Conservation (phyloP, 2,113 vertebrate genomes). For the Eudorcas thomsonii region DNA sequence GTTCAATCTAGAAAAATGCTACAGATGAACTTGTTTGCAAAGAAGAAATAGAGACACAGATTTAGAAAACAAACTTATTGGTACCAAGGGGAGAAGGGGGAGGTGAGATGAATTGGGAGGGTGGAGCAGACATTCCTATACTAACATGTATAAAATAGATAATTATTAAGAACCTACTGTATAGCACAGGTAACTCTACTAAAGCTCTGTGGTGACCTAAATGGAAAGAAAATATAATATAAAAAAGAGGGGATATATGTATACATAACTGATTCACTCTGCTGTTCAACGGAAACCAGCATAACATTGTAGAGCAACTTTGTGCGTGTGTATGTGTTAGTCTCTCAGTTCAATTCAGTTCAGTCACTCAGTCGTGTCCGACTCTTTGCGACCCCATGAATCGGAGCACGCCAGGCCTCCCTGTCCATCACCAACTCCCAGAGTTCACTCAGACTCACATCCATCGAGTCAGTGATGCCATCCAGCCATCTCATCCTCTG, state of each 20-base stretch:
- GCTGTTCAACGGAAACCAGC: not conserved
- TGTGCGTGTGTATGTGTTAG: not conserved
- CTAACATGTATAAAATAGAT: not conserved
- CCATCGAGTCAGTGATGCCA: no score
- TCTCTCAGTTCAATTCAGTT: not conserved
- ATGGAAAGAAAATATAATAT: not conserved
- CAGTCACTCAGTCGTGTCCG: accelerated
- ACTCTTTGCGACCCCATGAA: no score
- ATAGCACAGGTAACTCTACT: not conserved
- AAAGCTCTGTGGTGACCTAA: not conserved
- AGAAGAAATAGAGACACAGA: not conserved
- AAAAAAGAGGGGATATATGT: not conserved
- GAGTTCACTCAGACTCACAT: no score
- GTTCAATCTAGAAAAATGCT: not conserved
- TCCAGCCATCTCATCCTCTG: no score
- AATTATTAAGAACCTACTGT: not conserved
- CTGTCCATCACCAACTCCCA: no score
- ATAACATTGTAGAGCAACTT: not conserved
- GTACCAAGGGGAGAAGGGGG: not conserved
- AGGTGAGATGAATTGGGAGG: not conserved
- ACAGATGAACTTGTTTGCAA: not conserved
- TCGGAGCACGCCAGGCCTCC: no score
- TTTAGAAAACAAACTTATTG: not conserved
- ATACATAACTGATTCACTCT: not conserved
- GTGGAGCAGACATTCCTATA: not conserved